These are phyloP conservation scores for Caenorhabditis sp. DNA, from an alignment of 2,888 invertebrate species.

Conservation along the genomic window DNA sequence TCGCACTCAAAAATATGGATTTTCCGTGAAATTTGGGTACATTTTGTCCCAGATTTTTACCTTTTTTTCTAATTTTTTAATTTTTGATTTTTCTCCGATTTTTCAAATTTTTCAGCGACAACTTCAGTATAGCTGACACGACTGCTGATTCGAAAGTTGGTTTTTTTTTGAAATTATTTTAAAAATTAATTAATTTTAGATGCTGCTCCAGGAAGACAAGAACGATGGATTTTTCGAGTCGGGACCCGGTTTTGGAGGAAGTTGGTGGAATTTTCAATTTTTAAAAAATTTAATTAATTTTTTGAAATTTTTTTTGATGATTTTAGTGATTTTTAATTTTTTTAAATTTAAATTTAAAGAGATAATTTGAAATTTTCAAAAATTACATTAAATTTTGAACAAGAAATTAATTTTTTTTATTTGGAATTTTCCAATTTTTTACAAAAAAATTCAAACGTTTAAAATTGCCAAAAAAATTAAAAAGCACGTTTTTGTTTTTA, in stretches of 20 bases:
- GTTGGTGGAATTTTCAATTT: neutral
- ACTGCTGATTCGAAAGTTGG: constrained; percentile 11
- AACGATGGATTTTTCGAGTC: constrained; percentile 43
- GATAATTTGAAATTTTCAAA: neutral
- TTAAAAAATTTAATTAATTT: neutral
- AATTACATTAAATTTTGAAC: neutral
- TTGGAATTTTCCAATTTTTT: no score
- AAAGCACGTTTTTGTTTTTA: no score
- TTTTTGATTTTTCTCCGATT: constrained; percentile 9
- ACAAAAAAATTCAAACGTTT: no score
- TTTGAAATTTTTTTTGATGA: no score
- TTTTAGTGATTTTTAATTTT: no score
- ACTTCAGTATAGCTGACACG: constrained; percentile 21
- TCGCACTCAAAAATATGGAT: no score
- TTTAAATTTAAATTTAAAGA: neutral
- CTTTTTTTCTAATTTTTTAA: neutral
- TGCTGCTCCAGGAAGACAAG: constrained; percentile 21
- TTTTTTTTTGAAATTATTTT: neutral
- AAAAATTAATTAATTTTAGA: constrained; percentile 12
- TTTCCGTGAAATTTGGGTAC: no score
- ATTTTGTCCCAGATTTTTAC: no score
- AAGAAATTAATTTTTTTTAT: no score
- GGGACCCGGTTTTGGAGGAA: constrained; percentile 48
- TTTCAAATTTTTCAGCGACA: constrained; percentile 18
- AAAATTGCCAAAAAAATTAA: no score